phyloP scores from a whole-genome alignment of 2,888 invertebrate genomes.

The Drosophila mulleri region DNA sequence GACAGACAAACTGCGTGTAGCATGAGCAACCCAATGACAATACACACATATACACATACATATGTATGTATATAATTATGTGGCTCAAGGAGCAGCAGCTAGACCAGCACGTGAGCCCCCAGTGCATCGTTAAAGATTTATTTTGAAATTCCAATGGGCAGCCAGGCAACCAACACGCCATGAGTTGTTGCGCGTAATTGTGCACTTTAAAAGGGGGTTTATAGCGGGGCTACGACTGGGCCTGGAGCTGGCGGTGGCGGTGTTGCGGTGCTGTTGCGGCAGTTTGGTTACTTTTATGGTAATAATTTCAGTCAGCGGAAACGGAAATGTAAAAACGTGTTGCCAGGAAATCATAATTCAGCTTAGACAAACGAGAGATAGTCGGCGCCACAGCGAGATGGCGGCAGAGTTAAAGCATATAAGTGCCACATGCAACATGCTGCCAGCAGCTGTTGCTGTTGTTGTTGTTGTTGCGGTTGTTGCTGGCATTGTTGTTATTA shows the following conservation, averaged over 20 bases:
- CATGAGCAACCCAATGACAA: constrained; percentile 32
- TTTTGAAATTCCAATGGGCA: constrained; percentile 67
- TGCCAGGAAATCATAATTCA: constrained; percentile 79
- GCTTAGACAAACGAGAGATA: constrained; percentile 76
- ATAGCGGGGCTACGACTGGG: background rate
- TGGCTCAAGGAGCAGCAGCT: constrained; percentile 6
- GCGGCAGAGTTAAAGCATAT: constrained; percentile 2
- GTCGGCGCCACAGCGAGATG: constrained; percentile 12
- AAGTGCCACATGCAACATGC: constrained; percentile 63
- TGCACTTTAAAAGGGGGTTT: constrained; percentile 42
- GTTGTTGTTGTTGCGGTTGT: constrained; percentile 18
- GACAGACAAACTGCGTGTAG: constrained; percentile 19
- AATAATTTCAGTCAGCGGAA: constrained; percentile 77
- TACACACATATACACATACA: background rate
- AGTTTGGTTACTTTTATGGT: constrained; percentile 73
- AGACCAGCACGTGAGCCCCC: constrained; percentile 52
- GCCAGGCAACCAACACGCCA: constrained; percentile 41
- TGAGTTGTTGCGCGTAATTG: constrained; percentile 64
- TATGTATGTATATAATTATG: background rate
- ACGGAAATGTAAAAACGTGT: constrained; percentile 80
- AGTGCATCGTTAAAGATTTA: constrained; percentile 78
- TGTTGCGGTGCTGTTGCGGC: constrained; percentile 17
- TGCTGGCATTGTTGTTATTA: constrained; percentile 26
- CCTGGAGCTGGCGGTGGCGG: background rate
- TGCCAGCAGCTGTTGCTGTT: constrained; percentile 45